phyloP scores from a whole-genome alignment of 2,113 vertebrate species.

The Piprites chloris region DNA sequence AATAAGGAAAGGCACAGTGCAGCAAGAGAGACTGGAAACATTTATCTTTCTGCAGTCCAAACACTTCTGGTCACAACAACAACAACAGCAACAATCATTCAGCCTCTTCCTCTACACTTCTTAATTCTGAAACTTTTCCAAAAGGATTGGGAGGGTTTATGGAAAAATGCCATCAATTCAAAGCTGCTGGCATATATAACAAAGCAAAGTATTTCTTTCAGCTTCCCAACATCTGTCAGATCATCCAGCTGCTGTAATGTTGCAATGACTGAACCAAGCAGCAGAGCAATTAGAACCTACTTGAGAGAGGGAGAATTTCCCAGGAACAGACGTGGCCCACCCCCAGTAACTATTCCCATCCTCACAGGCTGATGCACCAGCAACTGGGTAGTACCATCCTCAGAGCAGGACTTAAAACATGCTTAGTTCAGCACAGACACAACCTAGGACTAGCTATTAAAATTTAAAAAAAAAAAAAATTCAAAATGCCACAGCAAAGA shows the following conservation, averaged over 20 bases:
- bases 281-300: neutral
- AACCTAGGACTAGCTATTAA: neutral
- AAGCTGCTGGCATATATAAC: neutral
- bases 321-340: neutral
- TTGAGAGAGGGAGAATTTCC: neutral
- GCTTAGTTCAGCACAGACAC: neutral
- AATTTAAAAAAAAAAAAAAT: too few relatives aligned
- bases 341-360: neutral
- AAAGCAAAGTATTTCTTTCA: neutral
- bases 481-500: neutral
- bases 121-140: neutral
- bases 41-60: neutral
- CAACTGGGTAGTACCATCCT: neutral
- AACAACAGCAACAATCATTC: neutral
- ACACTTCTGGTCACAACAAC: neutral
- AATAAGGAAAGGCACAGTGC: neutral
- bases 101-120: neutral
- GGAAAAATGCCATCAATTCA: neutral
- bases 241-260: neutral
- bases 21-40: neutral
- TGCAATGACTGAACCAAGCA: neutral
- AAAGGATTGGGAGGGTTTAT: neutral
- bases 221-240: neutral
- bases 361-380: neutral
- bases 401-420: neutral